Evolutionary conservation across 2,888 invertebrate species (phyloP).

Genomic region (Stenodema calcarata): DNA sequence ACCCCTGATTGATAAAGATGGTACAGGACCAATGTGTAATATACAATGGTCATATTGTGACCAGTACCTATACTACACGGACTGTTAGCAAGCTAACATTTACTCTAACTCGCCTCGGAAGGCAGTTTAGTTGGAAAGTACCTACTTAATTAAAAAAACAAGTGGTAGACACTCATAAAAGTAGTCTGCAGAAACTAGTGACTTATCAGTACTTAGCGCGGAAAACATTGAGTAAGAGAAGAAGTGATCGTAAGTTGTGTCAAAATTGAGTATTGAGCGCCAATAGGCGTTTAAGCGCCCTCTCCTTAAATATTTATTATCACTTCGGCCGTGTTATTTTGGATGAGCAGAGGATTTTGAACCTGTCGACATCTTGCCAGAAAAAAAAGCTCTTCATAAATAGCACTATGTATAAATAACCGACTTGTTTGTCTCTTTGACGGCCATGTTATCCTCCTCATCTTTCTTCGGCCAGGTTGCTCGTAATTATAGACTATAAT

Average conservation of each 20-base stretch:
- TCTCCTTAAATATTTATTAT: neutral
- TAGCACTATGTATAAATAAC: neutral
- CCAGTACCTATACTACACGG: too few species aligned
- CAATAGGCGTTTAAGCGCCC: neutral
- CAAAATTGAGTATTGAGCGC: neutral
- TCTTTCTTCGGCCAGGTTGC: neutral
- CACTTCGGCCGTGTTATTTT: neutral
- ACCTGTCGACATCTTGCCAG: neutral
- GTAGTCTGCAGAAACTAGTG: too few species aligned
- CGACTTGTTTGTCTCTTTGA: neutral
- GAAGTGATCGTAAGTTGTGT: constrained; percentile 65
- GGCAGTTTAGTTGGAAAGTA: too few species aligned
- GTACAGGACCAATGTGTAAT: too few species aligned
- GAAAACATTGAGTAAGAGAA: too few species aligned
- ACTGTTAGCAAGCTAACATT: too few species aligned
- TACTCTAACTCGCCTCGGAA: too few species aligned
- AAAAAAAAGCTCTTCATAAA: neutral
- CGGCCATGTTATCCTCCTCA: neutral
- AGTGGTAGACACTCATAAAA: too few species aligned
- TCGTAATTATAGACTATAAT: neutral
- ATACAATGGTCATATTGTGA: too few species aligned
- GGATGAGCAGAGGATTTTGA: neutral
- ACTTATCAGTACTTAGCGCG: too few species aligned
- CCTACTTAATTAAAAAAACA: too few species aligned
- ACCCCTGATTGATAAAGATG: too few species aligned